Percentiles rank a stretch among this genome's conserved stretches.
Conservation (phyloP, 2,888 invertebrate genomes). For the Andrena bucephala region DNA sequence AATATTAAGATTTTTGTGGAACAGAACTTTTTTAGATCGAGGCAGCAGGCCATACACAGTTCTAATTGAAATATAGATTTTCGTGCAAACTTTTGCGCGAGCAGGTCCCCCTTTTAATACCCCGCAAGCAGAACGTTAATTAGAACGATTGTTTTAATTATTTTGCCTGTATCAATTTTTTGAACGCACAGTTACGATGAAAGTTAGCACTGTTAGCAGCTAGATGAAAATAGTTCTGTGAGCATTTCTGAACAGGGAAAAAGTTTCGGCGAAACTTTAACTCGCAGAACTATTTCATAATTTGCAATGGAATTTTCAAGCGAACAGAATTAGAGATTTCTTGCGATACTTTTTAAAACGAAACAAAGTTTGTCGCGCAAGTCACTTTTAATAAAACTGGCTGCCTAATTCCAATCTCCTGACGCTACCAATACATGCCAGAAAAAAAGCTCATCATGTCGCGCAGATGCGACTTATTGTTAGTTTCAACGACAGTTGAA, state of each 20-base stretch:
- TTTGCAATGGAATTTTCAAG: neutral
- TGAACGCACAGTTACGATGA: no score
- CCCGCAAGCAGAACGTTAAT: slow-evolving; percentile 7
- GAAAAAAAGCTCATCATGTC: no score
- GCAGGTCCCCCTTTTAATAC: neutral
- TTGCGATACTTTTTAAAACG: no score
- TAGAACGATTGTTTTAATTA: neutral
- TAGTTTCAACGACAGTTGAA: no score
- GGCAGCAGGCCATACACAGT: neutral
- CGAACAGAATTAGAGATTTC: neutral
- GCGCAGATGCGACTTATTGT: no score
- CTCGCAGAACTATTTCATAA: neutral
- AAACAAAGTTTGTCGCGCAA: no score
- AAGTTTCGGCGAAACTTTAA: neutral
- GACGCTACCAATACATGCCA: no score
- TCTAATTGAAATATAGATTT: neutral
- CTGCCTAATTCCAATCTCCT: no score
- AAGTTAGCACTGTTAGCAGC: neutral
- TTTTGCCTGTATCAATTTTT: neutral
- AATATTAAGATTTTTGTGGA: neutral
- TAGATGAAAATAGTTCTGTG: neutral
- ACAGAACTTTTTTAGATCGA: neutral
- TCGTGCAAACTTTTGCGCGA: neutral
- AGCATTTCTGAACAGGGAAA: neutral
- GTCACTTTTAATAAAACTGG: no score